A percentile compares a stretch with the other conserved stretches of the same genome.
phyloP scores from a whole-genome alignment of 2,888 invertebrate species.

The Acrocyrtus sp. region DNA sequence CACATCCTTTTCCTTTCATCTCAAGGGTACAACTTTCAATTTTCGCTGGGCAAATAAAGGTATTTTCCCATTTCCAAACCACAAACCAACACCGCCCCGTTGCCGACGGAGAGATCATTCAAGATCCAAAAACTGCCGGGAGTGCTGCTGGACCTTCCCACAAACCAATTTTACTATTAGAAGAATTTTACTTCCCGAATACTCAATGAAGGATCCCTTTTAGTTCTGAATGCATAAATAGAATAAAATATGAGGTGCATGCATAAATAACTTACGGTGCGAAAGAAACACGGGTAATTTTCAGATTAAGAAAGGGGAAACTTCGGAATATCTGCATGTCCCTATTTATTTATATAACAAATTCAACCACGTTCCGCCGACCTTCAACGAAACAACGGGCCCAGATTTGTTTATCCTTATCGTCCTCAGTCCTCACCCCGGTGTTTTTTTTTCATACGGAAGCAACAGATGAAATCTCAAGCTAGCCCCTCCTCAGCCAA shows the following conservation, averaged over 20 bases:
- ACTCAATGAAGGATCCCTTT: conserved; percentile 40
- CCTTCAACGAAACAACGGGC: conserved; percentile 18
- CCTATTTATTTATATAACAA: conserved; percentile 30
- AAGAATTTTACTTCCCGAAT: conserved; percentile 49
- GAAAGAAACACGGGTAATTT: conserved; percentile 28
- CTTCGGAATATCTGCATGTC: conserved; percentile 37
- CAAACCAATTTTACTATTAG: conserved; percentile 47
- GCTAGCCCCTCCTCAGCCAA: no score
- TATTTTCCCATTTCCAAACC: no score
- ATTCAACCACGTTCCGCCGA: conserved; percentile 30
- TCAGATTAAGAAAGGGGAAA: conserved; percentile 37
- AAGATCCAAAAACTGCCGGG: conserved; percentile 18
- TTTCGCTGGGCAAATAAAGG: no score
- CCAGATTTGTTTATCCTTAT: background rate
- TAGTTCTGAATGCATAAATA: conserved; percentile 44
- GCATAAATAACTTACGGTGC: conserved; percentile 2
- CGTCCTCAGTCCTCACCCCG: conserved; percentile 2
- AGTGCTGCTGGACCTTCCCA: conserved; percentile 32
- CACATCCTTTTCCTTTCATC: conserved; percentile 23
- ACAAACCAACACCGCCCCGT: no score
- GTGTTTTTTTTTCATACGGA: conserved; percentile 18
- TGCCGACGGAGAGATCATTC: no score
- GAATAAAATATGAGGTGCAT: conserved; percentile 41
- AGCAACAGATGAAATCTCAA: conserved; percentile 42
- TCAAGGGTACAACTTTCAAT: conserved; percentile 34